phyloP scores from a whole-genome alignment of 1,140 invertebrate genomes.

The Psix sp. region DNA sequence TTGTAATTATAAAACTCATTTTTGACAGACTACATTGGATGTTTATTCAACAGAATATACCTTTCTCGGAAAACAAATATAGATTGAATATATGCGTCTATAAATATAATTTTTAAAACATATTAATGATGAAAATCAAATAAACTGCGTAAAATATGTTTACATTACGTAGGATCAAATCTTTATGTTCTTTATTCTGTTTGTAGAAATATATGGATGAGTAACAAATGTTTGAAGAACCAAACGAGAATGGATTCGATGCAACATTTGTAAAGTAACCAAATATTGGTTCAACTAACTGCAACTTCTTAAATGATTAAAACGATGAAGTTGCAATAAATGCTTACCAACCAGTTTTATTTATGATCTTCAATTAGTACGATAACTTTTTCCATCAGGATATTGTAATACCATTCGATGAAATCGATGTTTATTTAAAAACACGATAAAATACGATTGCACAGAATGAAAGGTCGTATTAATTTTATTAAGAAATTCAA shows the following conservation, averaged over 20 bases:
- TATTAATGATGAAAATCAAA: conserved; percentile 56
- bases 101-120: conserved; percentile 50
- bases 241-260: conserved; percentile 47
- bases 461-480: too few species aligned
- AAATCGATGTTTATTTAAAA: too few species aligned
- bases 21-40: conserved; percentile 46
- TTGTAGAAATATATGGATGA: conserved; percentile 58
- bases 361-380: conserved; percentile 17
- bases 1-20: too few species aligned
- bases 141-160: conserved; percentile 48
- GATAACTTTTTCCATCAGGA: background rate
- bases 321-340: conserved; percentile 24
- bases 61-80: conserved; percentile 47
- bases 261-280: conserved; percentile 48
- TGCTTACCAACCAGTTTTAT: conserved; percentile 9
- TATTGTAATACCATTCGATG: too few species aligned
- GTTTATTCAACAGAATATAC: conserved; percentile 52
- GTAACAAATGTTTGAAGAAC: conserved; percentile 53
- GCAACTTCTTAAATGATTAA: conserved; percentile 39
- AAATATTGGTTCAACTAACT: conserved; percentile 46
- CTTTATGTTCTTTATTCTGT: conserved; percentile 53
- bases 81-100: conserved; percentile 47
- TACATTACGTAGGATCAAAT: conserved; percentile 50
- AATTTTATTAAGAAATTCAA: too few species aligned
- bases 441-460: too few species aligned